Base-by-base conservation (phyloP, 2,113 vertebrate genomes). In the Tretioscincus oriximinensis region DNA sequence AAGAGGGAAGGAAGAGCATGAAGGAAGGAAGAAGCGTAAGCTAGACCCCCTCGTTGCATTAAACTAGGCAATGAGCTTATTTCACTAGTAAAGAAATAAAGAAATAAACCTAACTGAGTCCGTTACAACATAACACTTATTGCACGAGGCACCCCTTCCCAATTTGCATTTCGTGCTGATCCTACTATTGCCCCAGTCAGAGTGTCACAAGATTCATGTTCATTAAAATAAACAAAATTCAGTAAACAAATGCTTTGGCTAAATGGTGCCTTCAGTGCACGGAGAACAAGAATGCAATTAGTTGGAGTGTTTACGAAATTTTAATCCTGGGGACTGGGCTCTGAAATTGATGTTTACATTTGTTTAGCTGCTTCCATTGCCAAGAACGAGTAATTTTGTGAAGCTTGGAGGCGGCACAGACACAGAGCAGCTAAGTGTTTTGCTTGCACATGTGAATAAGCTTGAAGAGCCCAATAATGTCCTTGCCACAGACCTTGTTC, bases 261-360 rank as follows among this genome's bases (percentile, higher is more conserved):
- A 79, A 79, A 79, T 79, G 67, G 68, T 79, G 67, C 67, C 31
- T 71, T 79, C 54, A 69, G 67, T 79, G 61, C 67, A 47, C 18
- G 7, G 54, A 79, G 67, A 79, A 79, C 67, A 79, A 79, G 77
- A 70, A 79, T 61, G 54, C 67, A 79, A 79, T 79, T 79, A 79
- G 67, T 35, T 79, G 77, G 67, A 71, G 77, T 79, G 77, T 79
- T 79, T 79, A 79, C 77, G 54, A 79, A 71, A 71, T 79, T 79
- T 79, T 79, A 79, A 79, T 79, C 77, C 77, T 71, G 68, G 77
- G 54, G 67, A 71, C 77, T 61, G 67, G 67, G 54, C 77, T 79
- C 66, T 79, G 51, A 79, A 79, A 79, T 79, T 71, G 67, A 31
- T 79, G 68, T 79, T 79, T 79, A 79, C 77, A 63, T 71, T 79